Evolutionary conservation across 92 coral and sea anemone genomes (phyloP), one percentile per base, ranked within the genome.

Genomic region (Pocillopora grandis): DNA sequence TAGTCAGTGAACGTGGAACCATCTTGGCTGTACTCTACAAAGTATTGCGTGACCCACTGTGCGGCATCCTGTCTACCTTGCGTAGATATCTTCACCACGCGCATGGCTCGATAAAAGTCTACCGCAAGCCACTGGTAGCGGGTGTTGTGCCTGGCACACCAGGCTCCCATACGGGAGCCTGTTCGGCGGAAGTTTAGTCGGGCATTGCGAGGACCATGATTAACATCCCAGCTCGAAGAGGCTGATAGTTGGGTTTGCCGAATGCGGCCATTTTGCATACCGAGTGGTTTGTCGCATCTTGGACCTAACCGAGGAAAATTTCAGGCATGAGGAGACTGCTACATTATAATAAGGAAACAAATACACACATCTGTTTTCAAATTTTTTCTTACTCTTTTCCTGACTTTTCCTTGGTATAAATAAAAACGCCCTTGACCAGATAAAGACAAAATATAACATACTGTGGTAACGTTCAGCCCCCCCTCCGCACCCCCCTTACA

Each of bases 41-140:
- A 76, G 84, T 81, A 92, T n/a, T 72, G 74, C 21, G 75, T 87
- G 79, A 92, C 90, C 96, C 96, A 92, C 61, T 92, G 92, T 5
- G 75, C 83, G 12, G 77, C 74, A 57, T 90, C 95, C 21, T 84
- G 81, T 56, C 93, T 65, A 56, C 91, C 93, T 62, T 88, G 93
- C 1, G 91, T 91, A 31, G 89, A 82, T 5, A 91, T 66, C 80
- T 81, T 91, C 18, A 76, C 77, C 31, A 91, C 67, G 10, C 94
- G 87, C 69, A 80, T 81, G 61, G 92, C 86, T 0, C 78, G 87
- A 49, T 71, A 36, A 79, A 88, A 86, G 83, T 91, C 94, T 66
- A 91, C 78, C 88, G 88, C 88, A 79, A 71, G 78, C 90, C 90
- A 91, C 83, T 91, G 92, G 83, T 88, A 79, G 9, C 88, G 94